Base-by-base conservation (phyloP, 2,113 vertebrate species). In the Craseonycteris thonglongyai region DNA sequence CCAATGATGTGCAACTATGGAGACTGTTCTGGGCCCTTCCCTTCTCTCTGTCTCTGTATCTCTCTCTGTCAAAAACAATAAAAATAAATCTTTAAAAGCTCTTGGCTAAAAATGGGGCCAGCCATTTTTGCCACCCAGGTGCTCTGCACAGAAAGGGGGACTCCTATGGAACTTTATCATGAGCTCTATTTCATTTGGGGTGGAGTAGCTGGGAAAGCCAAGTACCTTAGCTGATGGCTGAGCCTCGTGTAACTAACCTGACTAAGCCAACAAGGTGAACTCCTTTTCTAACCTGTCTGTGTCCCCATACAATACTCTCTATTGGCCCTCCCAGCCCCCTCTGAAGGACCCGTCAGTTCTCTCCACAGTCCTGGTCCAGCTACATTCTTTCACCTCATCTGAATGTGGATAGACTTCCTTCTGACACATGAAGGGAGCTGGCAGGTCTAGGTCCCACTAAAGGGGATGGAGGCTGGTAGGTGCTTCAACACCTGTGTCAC, bases 71-170 rank as follows among this genome's bases (percentile, higher is more conserved):
- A n/a, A n/a, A n/a, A n/a, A n/a, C n/a, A n/a, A n/a, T n/a, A n/a
- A n/a, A n/a, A n/a, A n/a, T n/a, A n/a, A n/a, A n/a, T n/a, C n/a
- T 95, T 92, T 13, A 81, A 88, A 85, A 94, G 68, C 54, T 71
- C 66, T 81, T 59, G 83, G 51, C 83, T 86, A 5, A 42, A 71
- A 92, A 58, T 33, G 21, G n/a, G 68, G 86, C 72, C 45, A 79
- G 72, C 45, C 54, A 72, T 95, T 26, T 89, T 38, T 30, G 54
- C 28, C 71, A 61, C 80, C n/a, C 66, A 47, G 82, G 61, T 18
- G 59, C 28, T 88, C 49, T 66, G 65, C 33, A 78, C 84, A 42
- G 65, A 81, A 85, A n/a, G 56, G 4, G 30, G 68, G n/a, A 88
- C 38, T n/a, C 86, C 74, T 4, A 0, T 33, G 33, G 79, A 68